Conservation (phyloP, 2,888 invertebrate genomes). For the Zhuqinia jingwanae region DNA sequence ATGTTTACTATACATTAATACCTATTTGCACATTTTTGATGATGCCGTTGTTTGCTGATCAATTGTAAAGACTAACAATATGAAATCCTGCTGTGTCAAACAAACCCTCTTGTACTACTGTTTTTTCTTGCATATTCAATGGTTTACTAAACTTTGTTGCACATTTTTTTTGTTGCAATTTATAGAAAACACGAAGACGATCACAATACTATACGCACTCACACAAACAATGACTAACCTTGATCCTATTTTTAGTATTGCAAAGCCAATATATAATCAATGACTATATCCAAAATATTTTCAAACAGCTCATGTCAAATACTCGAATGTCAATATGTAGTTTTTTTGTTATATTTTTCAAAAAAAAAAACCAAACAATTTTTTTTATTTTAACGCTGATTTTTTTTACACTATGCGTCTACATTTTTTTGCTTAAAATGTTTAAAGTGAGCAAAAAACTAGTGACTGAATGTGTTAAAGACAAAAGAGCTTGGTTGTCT, state of each 20-base stretch:
- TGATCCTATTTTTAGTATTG: conserved; percentile 18
- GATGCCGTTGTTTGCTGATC: too few species aligned
- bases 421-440: neutral
- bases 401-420: neutral
- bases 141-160: too few species aligned
- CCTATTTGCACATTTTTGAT: too few species aligned
- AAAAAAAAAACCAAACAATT: neutral
- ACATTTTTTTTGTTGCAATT: too few species aligned
- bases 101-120: neutral
- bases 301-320: neutral
- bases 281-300: neutral
- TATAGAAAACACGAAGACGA: too few species aligned
- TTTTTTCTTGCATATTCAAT: neutral
- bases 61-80: conserved; percentile 21
- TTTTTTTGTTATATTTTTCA: neutral
- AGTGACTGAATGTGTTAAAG: conserved; percentile 30
- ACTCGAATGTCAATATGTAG: neutral
- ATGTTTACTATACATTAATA: too few species aligned
- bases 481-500: conserved; percentile 36
- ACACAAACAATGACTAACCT: conserved; percentile 7
- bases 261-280: too few species aligned
- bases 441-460: neutral
- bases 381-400: neutral
- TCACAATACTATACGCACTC: too few species aligned
- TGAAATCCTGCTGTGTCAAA: conserved; percentile 36